Evolutionary conservation across 1,140 invertebrate genomes (phyloP).

Genomic region (Caenorhabditis latens): DNA sequence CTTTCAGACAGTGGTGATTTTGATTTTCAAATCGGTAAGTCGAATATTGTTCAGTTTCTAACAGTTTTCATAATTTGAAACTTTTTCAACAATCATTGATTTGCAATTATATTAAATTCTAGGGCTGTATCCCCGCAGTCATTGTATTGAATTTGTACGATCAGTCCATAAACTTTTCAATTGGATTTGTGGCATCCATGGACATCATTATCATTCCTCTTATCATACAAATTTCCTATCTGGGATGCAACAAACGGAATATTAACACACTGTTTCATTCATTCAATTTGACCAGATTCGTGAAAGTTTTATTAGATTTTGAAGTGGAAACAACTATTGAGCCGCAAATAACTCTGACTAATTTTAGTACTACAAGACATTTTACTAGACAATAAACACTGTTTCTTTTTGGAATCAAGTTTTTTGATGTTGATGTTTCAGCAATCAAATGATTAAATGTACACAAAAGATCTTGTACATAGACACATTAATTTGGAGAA

Average conservation of each 20-base stretch:
- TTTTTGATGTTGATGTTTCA: no score
- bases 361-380: background rate
- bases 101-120: background rate
- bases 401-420: no score
- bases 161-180: background rate
- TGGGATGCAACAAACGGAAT: conserved; percentile 20
- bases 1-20: background rate
- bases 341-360: background rate
- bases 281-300: background rate
- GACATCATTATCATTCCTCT: background rate
- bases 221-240: background rate
- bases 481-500: no score
- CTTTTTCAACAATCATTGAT: no score
- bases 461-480: no score
- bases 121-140: background rate
- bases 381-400: background rate
- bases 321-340: background rate
- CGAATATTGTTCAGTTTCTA: no score
- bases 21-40: conserved; percentile 11
- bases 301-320: background rate
- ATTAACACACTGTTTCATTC: background rate
- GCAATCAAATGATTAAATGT: no score
- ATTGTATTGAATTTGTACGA: background rate
- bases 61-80: no score
- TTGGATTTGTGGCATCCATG: background rate